Base-by-base conservation (phyloP, 2,888 invertebrate genomes). In the Carabus problematicus region DNA sequence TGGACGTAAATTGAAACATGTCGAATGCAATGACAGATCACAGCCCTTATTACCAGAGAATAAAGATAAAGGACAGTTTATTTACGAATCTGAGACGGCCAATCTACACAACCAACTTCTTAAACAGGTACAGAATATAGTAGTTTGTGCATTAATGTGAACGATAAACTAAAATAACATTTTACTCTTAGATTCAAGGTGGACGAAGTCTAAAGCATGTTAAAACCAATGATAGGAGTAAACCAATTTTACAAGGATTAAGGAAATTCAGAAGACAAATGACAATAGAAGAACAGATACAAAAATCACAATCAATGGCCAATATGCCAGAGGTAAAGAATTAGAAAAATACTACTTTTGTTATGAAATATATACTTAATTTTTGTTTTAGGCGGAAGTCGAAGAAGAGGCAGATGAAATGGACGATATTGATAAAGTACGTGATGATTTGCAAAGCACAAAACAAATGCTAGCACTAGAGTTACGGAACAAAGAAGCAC, bases 391-490 rank as follows among this genome's bases (percentile, higher is more conserved):
- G 79, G 80, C 81, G 69, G 81, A 81, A 73, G 76, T 80, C 11
- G 75, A 79, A 8, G 81, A 81, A 62, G 92, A 91, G 75, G 88
- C 87, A 12, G 94, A 95, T 78, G 95, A 95, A 77, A 88, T 94
- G 86, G 95, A 95, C 75, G 95, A 95, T 77, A 95, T 95, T 74
- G 95, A 95, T 77, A 93, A 91, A 78, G 90, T 94, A 14, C 87
- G 95, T 74, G 95, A 95, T 78, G 95, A 95, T 79, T 86, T 95
- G 45, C 95, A 95, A 79, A 94, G 94, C 70, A 94, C 94, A 7
- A 95, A 95, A 81, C 95, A 95, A 83, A 89, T 95, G 85, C 83
- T 95, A 71, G 94, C 94, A 11, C 85, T 94, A 70, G 95, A 95
- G 82, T 83, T 95, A 74, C 86, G 88, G 76, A 93, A 93, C 77